phyloP scores from a whole-genome alignment of 2,888 invertebrate genomes.

The Palloptera scutellata region DNA sequence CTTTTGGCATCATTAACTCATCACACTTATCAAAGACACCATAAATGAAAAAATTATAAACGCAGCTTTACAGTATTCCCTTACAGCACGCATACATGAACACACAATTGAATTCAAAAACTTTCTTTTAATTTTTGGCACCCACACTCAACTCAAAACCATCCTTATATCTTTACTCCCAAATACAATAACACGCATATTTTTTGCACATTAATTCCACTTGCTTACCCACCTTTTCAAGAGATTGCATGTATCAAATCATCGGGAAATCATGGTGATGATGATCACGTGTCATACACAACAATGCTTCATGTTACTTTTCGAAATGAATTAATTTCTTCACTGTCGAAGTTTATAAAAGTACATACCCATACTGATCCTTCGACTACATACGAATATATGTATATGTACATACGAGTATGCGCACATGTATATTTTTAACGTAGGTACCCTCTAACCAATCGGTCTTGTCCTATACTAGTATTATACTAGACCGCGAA shows the following conservation, averaged over 20 bases:
- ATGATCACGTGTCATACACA: constrained; percentile 25
- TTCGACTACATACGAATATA: not conserved
- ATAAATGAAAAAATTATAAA: too few relatives aligned
- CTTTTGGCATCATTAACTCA: too few relatives aligned
- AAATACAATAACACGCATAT: constrained; percentile 29
- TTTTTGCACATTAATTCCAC: constrained; percentile 44
- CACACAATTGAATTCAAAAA: too few relatives aligned
- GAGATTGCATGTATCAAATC: constrained; percentile 35
- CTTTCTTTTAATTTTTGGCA: not conserved
- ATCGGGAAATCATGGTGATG: constrained; percentile 11
- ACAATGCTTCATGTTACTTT: constrained; percentile 35
- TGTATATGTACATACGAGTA: not conserved
- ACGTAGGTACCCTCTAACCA: too few relatives aligned
- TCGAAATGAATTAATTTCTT: constrained; percentile 46
- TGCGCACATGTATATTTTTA: not conserved
- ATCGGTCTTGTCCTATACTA: too few relatives aligned
- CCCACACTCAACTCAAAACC: not conserved
- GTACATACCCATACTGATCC: too few relatives aligned
- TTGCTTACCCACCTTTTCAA: constrained; percentile 45
- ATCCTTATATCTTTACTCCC: constrained; percentile 31
- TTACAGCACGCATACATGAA: too few relatives aligned
- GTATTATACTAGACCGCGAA: too few relatives aligned
- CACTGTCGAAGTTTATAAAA: constrained; percentile 21
- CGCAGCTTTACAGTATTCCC: too few relatives aligned
- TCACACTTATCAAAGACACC: too few relatives aligned